Conservation (phyloP, 2,888 invertebrate species). For the Scaptodrosophila latifasciaeformis region DNA sequence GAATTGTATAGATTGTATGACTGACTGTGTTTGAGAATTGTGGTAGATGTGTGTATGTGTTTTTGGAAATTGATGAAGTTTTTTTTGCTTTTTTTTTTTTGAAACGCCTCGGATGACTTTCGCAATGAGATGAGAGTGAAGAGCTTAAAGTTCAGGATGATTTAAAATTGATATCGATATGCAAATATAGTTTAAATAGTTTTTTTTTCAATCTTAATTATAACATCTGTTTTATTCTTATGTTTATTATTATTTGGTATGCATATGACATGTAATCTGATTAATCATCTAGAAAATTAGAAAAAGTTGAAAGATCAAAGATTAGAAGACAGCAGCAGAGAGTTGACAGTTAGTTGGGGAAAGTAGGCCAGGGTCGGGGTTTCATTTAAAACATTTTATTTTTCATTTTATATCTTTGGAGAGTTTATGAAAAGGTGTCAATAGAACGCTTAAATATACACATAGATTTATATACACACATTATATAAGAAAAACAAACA, state of each 20-base stretch:
- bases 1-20: slow-evolving; percentile 14
- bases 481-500: slow-evolving; percentile 20
- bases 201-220: too few species aligned
- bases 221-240: too few species aligned
- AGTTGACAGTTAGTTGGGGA: slow-evolving; percentile 42
- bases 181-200: too few species aligned
- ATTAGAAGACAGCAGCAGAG: slow-evolving; percentile 71
- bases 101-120: slow-evolving; percentile 45
- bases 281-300: slow-evolving; percentile 75
- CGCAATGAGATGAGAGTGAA: slow-evolving; percentile 41
- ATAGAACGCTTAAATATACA: slow-evolving; percentile 36
- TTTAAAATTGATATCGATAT: too few species aligned
- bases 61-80: slow-evolving; percentile 24
- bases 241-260: slow-evolving; percentile 44
- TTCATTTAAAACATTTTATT: background rate
- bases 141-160: slow-evolving; percentile 9
- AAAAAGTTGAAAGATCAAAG: slow-evolving; percentile 69
- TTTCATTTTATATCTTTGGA: too few species aligned
- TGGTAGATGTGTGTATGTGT: slow-evolving; percentile 19
- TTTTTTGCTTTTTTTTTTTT: background rate
- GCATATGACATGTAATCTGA: slow-evolving; percentile 62
- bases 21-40: slow-evolving; percentile 39
- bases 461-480: slow-evolving; percentile 29
- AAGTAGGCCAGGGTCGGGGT: too few species aligned
- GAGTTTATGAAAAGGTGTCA: background rate